Percentiles rank a stretch among this genome's conserved stretches.
Conservation (phyloP, 2,797 vertebrate species). For the Pelodytes ibericus region DNA sequence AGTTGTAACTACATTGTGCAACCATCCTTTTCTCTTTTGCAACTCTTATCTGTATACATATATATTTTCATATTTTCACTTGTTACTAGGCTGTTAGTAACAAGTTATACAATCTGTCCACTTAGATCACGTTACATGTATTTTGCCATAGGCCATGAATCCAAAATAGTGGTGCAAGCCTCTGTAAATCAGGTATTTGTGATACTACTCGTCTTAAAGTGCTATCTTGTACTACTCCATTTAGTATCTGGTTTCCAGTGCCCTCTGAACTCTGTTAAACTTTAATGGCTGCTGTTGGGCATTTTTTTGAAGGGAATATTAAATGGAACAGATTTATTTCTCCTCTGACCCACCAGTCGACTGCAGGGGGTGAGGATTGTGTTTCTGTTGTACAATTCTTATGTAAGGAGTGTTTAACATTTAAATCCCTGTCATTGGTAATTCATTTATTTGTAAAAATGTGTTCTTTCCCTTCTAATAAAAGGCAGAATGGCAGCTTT, state of each 20-base stretch:
- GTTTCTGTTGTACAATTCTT: slow-evolving; percentile 61
- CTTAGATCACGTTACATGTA: slow-evolving; percentile 5
- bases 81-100: too few relatives aligned
- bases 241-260: slow-evolving; percentile 5
- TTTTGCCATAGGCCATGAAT: slow-evolving; percentile 8
- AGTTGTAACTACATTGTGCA: too few relatives aligned
- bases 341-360: slow-evolving; percentile 32
- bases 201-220: background rate
- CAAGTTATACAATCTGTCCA: slow-evolving; percentile 9
- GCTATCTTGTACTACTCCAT: background rate
- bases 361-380: slow-evolving; percentile 5
- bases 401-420: slow-evolving; percentile 62
- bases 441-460: background rate
- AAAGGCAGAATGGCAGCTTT: background rate
- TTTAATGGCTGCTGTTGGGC: slow-evolving; percentile 19
- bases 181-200: background rate
- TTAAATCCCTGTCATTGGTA: slow-evolving; percentile 64
- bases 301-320: slow-evolving; percentile 50
- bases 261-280: slow-evolving; percentile 8
- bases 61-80: too few relatives aligned
- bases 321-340: slow-evolving; percentile 65
- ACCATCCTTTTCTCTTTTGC: too few relatives aligned
- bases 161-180: background rate
- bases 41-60: too few relatives aligned
- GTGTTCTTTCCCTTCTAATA: background rate